These are phyloP conservation scores for Aplysina aerophoba DNA, from an alignment of 37 sponge, comb jelly and placozoan genomes.

Conservation along the genomic window DNA sequence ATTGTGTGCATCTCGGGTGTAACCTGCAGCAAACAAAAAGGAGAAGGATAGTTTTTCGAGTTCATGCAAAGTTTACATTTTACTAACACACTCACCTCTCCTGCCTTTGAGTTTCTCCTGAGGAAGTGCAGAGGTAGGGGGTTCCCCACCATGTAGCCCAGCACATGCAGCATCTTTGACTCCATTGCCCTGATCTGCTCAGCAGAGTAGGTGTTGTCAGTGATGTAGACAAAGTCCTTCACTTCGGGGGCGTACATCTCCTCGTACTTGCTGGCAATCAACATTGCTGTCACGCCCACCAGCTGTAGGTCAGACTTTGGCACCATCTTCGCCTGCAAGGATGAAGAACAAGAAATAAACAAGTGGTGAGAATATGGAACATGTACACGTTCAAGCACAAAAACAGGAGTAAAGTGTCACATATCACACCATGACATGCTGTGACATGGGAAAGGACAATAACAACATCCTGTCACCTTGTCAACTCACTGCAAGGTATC, in stretches of 20 bases:
- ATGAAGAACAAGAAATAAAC: not conserved
- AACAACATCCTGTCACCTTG: not conserved
- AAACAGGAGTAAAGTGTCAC: not conserved
- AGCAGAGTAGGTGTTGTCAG: slow-evolving; percentile 89
- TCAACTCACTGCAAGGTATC: slow-evolving; percentile 80
- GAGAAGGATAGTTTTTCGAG: not conserved
- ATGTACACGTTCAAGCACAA: not conserved
- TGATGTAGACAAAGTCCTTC: slow-evolving; percentile 95
- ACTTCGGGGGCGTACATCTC: slow-evolving; percentile 99
- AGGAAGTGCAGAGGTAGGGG: slow-evolving; percentile 96
- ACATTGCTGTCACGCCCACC: slow-evolving; percentile 97
- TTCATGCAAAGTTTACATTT: not conserved
- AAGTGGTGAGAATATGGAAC: not conserved
- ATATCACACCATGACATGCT: not conserved
- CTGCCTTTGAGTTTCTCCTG: slow-evolving; percentile 96
- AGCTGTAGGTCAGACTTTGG: slow-evolving; percentile 86
- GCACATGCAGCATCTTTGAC: slow-evolving; percentile 67
- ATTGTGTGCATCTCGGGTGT: slow-evolving; percentile 92
- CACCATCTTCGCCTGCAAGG: slow-evolving; percentile 43
- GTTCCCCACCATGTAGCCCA: slow-evolving; percentile 89
- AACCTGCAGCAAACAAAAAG: slow-evolving; percentile 36
- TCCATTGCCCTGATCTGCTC: slow-evolving; percentile 90
- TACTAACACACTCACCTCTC: slow-evolving; percentile 67
- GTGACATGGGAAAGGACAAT: not conserved
- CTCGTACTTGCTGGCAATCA: slow-evolving; percentile 98